A percentile compares a stretch with the other conserved stretches of the same genome.
Conservation (phyloP, 2,113 vertebrate genomes). For the Esox niger region DNA sequence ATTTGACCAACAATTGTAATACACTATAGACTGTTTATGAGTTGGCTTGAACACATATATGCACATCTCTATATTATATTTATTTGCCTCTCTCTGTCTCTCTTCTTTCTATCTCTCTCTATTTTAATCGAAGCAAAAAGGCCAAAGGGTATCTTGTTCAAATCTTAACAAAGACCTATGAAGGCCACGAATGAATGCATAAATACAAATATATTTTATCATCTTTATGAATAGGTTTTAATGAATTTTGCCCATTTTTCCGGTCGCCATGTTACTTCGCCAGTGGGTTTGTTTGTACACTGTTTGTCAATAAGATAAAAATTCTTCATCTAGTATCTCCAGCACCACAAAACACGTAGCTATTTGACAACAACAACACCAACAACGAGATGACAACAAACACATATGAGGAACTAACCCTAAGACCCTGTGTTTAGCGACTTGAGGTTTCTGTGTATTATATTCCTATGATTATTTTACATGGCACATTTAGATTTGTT, state of each 20-base stretch:
- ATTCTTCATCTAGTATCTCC: slow-evolving; percentile 21
- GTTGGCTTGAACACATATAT: too few species aligned
- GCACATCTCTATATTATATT: fast-evolving
- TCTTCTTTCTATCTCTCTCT: too few species aligned
- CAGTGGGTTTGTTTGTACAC: slow-evolving; percentile 14
- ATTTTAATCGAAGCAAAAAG: not conserved
- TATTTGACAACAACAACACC: slow-evolving; percentile 22
- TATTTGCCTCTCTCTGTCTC: too few species aligned
- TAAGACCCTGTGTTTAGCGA: slow-evolving; percentile 40
- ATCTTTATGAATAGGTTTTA: too few species aligned
- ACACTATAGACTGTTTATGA: too few species aligned
- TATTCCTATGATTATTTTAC: slow-evolving; percentile 32
- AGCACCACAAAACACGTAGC: slow-evolving; percentile 46
- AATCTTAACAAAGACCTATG: slow-evolving; percentile 27
- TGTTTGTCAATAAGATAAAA: slow-evolving; percentile 39
- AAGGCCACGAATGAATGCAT: slow-evolving; percentile 7
- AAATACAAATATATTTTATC: slow-evolving; percentile 1
- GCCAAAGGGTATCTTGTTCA: not conserved
- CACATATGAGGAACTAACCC: slow-evolving; percentile 35
- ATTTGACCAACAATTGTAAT: too few species aligned
- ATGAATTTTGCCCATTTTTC: slow-evolving; percentile 19
- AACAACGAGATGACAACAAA: slow-evolving; percentile 10
- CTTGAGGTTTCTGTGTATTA: slow-evolving; percentile 43
- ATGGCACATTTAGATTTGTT: slow-evolving; percentile 21
- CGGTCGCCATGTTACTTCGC: slow-evolving; percentile 12